These are phyloP conservation scores for Champsocephalus gunnari DNA, from an alignment of 2,797 vertebrate species.

Conservation along the genomic window DNA sequence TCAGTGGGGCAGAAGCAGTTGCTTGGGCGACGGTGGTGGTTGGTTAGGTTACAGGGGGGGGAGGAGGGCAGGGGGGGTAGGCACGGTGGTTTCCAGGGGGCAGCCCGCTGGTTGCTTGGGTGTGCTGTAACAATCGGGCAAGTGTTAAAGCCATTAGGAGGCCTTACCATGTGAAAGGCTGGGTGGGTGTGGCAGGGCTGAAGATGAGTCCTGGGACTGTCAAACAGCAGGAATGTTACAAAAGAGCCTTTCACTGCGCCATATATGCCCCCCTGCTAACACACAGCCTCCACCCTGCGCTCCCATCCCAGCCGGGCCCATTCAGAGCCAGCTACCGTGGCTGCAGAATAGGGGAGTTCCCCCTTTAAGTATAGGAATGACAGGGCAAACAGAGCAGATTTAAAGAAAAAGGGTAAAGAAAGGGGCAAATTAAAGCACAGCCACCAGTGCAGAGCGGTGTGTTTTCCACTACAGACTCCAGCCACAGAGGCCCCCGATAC, in stretches of 20 bases:
- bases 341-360: slow-evolving; percentile 76
- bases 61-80: slow-evolving; percentile 32
- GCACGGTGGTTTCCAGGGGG: slow-evolving; percentile 71
- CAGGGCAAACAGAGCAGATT: slow-evolving; percentile 53
- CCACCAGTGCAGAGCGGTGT: slow-evolving; percentile 12
- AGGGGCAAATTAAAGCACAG: slow-evolving; percentile 34
- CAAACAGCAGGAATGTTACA: slow-evolving; percentile 85
- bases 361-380: slow-evolving; percentile 76
- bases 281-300: slow-evolving; percentile 51
- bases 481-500: slow-evolving; percentile 33
- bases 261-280: slow-evolving; percentile 47
- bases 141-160: slow-evolving; percentile 88
- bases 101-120: slow-evolving; percentile 74
- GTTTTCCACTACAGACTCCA: slow-evolving; percentile 38
- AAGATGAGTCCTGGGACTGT: slow-evolving; percentile 88
- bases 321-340: slow-evolving; percentile 73
- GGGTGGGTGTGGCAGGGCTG: slow-evolving; percentile 79
- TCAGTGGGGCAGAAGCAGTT: slow-evolving; percentile 83
- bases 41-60: slow-evolving; percentile 62
- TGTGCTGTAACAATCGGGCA: slow-evolving; percentile 70
- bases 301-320: slow-evolving; percentile 55
- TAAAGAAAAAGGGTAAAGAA: slow-evolving; percentile 39
- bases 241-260: slow-evolving; percentile 75
- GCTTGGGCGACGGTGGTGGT: slow-evolving; percentile 64
- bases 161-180: slow-evolving; percentile 91